Percentiles rank a stretch among this genome's conserved stretches.
These are phyloP conservation scores for Morbakka virulenta DNA, from an alignment of 30 jellyfish, hydroid and myxozoan species.

Conservation along the genomic window DNA sequence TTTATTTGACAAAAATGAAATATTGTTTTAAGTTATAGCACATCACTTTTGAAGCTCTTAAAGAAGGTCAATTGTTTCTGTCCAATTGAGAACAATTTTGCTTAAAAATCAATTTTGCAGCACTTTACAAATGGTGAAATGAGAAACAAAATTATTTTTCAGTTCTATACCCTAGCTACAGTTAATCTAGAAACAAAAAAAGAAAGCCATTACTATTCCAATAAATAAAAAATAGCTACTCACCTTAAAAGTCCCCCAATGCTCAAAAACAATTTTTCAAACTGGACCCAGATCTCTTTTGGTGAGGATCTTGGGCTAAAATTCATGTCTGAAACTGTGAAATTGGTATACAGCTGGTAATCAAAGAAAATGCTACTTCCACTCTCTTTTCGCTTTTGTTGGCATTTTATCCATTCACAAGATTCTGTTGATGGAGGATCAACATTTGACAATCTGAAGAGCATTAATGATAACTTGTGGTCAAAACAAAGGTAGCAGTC, in stretches of 20 bases:
- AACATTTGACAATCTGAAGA: constrained; percentile 43
- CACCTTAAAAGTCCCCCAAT: constrained; percentile 61
- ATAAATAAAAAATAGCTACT: neutral
- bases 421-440: constrained; percentile 41
- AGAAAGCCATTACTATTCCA: no score
- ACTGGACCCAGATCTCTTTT: constrained; percentile 65
- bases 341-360: constrained; percentile 28
- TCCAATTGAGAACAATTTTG: no score
- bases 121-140: no score
- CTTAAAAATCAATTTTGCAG: no score
- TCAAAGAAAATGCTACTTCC: constrained; percentile 56
- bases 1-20: no score
- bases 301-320: constrained; percentile 39
- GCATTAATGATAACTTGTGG: constrained; percentile 1
- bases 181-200: no score
- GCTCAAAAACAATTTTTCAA: constrained; percentile 26
- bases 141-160: no score
- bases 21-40: no score
- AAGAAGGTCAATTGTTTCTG: no score
- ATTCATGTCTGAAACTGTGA: constrained; percentile 56
- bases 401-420: constrained; percentile 64
- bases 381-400: constrained; percentile 45
- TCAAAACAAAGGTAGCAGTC: constrained; percentile 72
- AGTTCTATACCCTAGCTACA: no score
- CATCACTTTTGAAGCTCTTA: no score